Conservation (phyloP, 2,113 vertebrate genomes). For the Geococcyx californianus region DNA sequence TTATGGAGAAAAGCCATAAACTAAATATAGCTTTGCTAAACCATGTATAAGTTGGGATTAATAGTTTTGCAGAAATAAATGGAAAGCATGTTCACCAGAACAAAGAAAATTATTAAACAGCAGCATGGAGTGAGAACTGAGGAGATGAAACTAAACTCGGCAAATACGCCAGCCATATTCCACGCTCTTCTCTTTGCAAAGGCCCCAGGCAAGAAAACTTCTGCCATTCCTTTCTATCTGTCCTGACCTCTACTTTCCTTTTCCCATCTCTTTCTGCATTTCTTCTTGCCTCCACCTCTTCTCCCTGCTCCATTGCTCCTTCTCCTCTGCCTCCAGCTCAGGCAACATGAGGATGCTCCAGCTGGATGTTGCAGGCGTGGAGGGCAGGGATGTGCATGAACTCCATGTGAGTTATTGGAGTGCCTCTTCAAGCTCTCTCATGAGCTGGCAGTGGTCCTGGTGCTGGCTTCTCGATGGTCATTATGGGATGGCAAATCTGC, state of each 20-base stretch:
- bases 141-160: background rate
- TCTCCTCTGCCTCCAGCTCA: background rate
- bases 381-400: background rate
- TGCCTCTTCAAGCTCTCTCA: slow-evolving; percentile 32
- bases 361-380: background rate
- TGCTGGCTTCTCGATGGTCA: slow-evolving; percentile 44
- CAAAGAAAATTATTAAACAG: background rate
- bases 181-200: background rate
- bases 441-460: slow-evolving; percentile 58
- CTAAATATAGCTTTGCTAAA: slow-evolving; percentile 30
- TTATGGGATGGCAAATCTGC: slow-evolving; percentile 56
- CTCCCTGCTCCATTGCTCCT: accelerated
- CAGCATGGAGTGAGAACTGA: background rate
- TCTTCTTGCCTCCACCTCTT: background rate
- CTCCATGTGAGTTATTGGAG: background rate
- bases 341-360: background rate
- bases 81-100: background rate
- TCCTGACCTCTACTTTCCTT: background rate
- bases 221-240: accelerated
- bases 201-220: accelerated
- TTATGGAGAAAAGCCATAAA: slow-evolving; percentile 33
- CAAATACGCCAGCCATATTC: accelerated
- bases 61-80: background rate
- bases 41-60: background rate
- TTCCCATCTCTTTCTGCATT: background rate